Evolutionary conservation across 2,113 vertebrate species (phyloP).

Genomic region (Hemiprocne comata): DNA sequence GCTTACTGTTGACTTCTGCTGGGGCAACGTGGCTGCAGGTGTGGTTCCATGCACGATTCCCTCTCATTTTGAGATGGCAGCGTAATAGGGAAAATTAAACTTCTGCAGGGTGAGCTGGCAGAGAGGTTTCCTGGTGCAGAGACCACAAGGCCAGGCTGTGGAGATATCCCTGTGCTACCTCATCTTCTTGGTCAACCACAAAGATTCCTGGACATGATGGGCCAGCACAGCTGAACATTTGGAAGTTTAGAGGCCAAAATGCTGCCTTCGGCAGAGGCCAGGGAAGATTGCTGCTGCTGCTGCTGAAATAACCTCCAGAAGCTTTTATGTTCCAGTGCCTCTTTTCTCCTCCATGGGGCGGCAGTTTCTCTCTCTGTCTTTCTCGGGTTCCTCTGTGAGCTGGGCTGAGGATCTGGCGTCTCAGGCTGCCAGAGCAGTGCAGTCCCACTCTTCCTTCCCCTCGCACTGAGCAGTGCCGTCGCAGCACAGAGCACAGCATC

Average conservation of each 20-base stretch:
- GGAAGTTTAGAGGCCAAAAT: background rate
- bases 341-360: background rate
- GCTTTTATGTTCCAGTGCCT: background rate
- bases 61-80: background rate
- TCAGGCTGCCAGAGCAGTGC: background rate
- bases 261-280: background rate
- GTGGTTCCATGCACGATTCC: accelerated
- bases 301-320: background rate
- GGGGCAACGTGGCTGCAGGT: background rate
- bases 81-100: background rate
- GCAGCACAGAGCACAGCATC: background rate
- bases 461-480: accelerated
- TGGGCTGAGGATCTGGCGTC: background rate
- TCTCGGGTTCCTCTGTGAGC: background rate
- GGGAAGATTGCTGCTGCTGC: background rate
- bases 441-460: background rate
- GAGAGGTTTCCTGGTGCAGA: accelerated
- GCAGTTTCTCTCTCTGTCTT: background rate
- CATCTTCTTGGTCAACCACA: background rate
- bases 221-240: background rate
- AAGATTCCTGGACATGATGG: background rate
- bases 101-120: background rate
- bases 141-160: background rate
- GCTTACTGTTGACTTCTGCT: background rate
- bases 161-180: accelerated